Conservation (phyloP, 2,797 vertebrate species). For the Aplochiton taeniatus region DNA sequence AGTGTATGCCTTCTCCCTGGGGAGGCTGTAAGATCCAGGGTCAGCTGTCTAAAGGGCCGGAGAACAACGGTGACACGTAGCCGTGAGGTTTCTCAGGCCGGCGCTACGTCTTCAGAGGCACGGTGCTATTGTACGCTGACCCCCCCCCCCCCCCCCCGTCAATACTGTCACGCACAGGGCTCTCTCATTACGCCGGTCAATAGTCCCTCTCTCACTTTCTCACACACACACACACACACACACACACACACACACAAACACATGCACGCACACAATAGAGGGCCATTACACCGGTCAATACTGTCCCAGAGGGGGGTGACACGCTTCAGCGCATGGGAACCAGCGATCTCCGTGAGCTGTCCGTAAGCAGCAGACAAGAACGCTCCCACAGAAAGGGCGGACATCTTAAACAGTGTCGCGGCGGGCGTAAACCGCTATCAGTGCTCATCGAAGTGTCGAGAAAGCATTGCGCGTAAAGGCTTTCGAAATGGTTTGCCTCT, state of each 20-base stretch:
- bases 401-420: too few species aligned
- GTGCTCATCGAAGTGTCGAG: too few species aligned
- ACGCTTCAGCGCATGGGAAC: too few species aligned
- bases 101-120: slow-evolving; percentile 68
- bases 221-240: not conserved
- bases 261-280: too few species aligned
- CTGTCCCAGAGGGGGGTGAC: too few species aligned
- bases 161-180: slow-evolving; percentile 40
- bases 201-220: slow-evolving; percentile 6
- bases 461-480: too few species aligned
- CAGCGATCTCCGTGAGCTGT: too few species aligned
- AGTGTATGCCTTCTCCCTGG: slow-evolving; percentile 32
- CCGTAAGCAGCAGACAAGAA: too few species aligned
- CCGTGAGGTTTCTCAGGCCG: slow-evolving; percentile 78
- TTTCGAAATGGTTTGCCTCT: not conserved
- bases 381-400: too few species aligned
- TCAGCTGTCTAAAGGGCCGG: slow-evolving; percentile 22
- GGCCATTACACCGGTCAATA: too few species aligned
- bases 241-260: not conserved
- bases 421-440: too few species aligned
- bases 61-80: slow-evolving; percentile 57
- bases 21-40: slow-evolving; percentile 41
- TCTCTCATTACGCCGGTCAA: not conserved
- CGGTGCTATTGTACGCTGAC: slow-evolving; percentile 68
- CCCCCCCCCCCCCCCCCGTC: slow-evolving; percentile 63